These are phyloP conservation scores for Toxotes lorentzi DNA, from an alignment of 2,797 vertebrate species.

Conservation along the genomic window DNA sequence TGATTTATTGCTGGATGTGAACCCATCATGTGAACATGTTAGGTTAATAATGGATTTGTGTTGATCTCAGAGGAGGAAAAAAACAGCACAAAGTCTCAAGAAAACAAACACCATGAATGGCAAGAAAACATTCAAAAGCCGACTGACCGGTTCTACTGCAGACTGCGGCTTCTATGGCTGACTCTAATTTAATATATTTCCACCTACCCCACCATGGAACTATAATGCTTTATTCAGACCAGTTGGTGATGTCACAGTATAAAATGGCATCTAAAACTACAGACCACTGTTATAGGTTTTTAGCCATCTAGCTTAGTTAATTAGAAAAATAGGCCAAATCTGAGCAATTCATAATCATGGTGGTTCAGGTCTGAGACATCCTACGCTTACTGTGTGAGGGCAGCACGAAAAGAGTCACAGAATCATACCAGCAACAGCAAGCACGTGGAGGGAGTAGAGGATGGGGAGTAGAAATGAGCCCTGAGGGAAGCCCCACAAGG, in stretches of 20 bases:
- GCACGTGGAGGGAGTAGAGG: background rate
- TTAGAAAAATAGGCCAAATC: background rate
- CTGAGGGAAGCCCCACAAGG: constrained; percentile 6
- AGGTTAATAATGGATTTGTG: background rate
- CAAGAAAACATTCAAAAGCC: background rate
- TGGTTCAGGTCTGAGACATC: background rate
- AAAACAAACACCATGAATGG: background rate
- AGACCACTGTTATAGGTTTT: background rate
- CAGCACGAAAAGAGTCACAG: background rate
- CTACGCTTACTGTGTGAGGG: background rate
- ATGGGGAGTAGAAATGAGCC: constrained; percentile 1
- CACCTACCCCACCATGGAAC: background rate
- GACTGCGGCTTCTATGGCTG: background rate
- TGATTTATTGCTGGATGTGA: constrained; percentile 59
- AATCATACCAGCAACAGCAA: background rate
- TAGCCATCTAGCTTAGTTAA: background rate
- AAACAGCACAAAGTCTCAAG: background rate
- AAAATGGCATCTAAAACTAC: background rate
- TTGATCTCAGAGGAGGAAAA: background rate
- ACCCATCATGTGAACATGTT: constrained; percentile 32
- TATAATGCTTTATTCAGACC: background rate
- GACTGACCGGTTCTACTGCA: background rate
- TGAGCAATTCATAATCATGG: background rate
- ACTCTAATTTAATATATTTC: background rate
- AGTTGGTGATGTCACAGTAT: background rate